A percentile compares a stretch with the other conserved stretches of the same genome.
Evolutionary conservation across 2,113 vertebrate genomes (phyloP).

Genomic region (Channa maculata): DNA sequence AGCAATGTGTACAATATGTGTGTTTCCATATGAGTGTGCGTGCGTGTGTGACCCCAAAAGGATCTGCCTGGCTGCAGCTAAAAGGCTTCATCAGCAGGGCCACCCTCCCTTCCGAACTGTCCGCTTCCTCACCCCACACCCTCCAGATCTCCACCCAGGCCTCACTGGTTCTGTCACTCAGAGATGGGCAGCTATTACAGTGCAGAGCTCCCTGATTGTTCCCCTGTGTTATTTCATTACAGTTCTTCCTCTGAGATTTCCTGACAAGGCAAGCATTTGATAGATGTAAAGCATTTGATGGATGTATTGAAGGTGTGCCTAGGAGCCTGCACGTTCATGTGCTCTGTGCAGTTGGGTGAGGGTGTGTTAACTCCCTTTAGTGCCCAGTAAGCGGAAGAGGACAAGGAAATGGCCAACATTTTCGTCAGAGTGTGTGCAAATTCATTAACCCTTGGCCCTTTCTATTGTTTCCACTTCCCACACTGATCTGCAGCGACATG

Average conservation of each 20-base stretch:
- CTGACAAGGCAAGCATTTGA: slow-evolving; percentile 13
- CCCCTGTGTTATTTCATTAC: slow-evolving; percentile 31
- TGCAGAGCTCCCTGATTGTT: slow-evolving; percentile 53
- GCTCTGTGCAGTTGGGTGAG: slow-evolving; percentile 3
- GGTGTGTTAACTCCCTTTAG: slow-evolving; percentile 27
- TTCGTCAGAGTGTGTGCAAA: background rate
- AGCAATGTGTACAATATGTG: slow-evolving; percentile 34
- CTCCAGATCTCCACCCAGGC: slow-evolving; percentile 58
- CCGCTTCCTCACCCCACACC: slow-evolving; percentile 59
- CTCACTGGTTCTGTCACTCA: slow-evolving; percentile 26
- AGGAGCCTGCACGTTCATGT: background rate
- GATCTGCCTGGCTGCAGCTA: slow-evolving; percentile 49
- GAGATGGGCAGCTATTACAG: slow-evolving; percentile 44
- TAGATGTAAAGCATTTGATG: background rate
- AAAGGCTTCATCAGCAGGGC: slow-evolving; percentile 51
- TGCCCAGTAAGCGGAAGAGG: slow-evolving; percentile 23
- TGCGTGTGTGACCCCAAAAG: slow-evolving; percentile 36
- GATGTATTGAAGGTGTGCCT: background rate
- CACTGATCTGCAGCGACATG: background rate
- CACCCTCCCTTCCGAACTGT: slow-evolving; percentile 62
- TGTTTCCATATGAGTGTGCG: slow-evolving; percentile 26
- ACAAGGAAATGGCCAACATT: slow-evolving; percentile 1
- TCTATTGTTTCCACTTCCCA: slow-evolving; percentile 42
- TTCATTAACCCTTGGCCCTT: slow-evolving; percentile 23
- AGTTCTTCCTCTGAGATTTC: slow-evolving; percentile 33